phyloP scores from a whole-genome alignment of 2,888 invertebrate species.

The Polyommatus iphigenia region DNA sequence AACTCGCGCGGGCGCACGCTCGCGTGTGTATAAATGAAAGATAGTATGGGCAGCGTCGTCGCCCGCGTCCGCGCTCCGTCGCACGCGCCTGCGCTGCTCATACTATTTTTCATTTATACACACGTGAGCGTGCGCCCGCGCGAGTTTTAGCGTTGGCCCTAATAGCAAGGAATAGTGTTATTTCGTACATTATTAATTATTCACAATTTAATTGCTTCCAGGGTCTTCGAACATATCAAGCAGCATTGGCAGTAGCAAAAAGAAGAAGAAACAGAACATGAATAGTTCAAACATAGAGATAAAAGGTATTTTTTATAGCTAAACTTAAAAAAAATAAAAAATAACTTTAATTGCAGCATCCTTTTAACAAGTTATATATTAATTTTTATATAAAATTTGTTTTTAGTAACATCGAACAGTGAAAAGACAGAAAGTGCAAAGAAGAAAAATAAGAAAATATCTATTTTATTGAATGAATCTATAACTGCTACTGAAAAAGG shows the following conservation, averaged over 20 bases:
- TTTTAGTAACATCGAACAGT: neutral
- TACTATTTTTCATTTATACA: too few relatives aligned
- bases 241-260: slow-evolving; percentile 11
- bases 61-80: too few relatives aligned
- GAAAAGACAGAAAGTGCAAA: slow-evolving; percentile 28
- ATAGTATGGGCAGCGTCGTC: too few relatives aligned
- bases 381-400: neutral
- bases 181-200: neutral
- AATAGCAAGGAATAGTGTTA: too few relatives aligned
- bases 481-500: neutral
- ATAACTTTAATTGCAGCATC: too few relatives aligned
- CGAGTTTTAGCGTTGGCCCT: too few relatives aligned
- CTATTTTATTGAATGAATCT: slow-evolving; percentile 12
- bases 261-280: slow-evolving; percentile 28
- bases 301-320: slow-evolving; percentile 8
- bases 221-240: neutral
- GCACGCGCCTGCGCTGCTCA: too few relatives aligned
- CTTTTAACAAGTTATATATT: too few relatives aligned
- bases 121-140: too few relatives aligned
- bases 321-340: too few relatives aligned
- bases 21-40: too few relatives aligned
- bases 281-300: neutral
- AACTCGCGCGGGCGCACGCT: too few relatives aligned
- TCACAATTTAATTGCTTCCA: neutral
- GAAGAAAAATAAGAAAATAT: slow-evolving; percentile 37